phyloP scores from a whole-genome alignment of 2,113 vertebrate genomes.

The Callorhinus ursinus region DNA sequence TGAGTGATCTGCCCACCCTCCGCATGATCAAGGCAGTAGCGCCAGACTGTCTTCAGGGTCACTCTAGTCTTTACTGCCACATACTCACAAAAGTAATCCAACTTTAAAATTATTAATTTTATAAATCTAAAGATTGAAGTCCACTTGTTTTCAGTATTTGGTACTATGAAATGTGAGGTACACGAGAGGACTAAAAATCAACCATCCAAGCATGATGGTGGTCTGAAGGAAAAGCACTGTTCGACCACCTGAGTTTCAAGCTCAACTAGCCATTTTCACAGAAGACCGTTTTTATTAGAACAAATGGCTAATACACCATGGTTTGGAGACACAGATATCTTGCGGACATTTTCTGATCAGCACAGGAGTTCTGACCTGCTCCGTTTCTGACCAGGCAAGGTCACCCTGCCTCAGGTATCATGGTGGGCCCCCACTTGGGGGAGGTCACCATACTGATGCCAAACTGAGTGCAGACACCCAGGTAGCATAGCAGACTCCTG shows the following conservation, averaged over 20 bases:
- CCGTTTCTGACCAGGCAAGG: not conserved
- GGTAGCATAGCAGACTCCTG: not conserved
- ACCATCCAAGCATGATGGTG: not conserved
- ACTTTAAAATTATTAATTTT: not conserved
- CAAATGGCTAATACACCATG: not conserved
- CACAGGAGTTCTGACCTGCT: not conserved
- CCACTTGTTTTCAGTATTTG: not conserved
- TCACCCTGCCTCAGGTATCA: not conserved
- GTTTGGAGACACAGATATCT: not conserved
- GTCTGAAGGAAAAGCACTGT: not conserved
- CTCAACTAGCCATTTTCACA: not conserved
- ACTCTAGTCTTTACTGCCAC: not conserved
- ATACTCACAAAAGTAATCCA: not conserved
- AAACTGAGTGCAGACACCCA: not conserved
- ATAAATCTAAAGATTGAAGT: not conserved
- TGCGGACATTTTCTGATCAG: not conserved
- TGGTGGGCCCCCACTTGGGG: not conserved
- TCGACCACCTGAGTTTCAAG: not conserved
- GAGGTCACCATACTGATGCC: not conserved
- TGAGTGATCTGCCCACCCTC: too few relatives aligned
- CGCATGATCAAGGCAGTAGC: not conserved
- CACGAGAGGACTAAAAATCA: not conserved
- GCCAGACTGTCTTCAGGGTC: not conserved
- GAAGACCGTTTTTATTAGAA: not conserved
- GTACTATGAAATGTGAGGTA: not conserved